Evolutionary conservation across 2,888 invertebrate genomes (phyloP), one percentile per base, ranked within the genome.

Genomic region (Chelonus formosanus): DNA sequence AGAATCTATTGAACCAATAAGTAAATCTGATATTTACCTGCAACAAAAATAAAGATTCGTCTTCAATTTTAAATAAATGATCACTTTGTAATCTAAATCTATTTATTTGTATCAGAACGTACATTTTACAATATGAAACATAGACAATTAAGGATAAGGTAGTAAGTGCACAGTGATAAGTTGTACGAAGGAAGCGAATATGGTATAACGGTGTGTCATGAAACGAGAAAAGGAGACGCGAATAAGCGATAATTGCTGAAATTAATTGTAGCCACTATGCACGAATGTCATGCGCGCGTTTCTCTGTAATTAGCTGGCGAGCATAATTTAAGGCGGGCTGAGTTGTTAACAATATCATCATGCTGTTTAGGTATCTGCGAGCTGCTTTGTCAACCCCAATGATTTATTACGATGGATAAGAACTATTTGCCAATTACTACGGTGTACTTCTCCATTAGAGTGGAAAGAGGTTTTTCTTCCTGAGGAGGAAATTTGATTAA

Each of bases 241-340:
- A 73, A 6, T 40, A 40, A 62, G 63, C 67, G 72, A 74, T 79
- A 80, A 82, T 81, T 78, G 79, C 74, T 78, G 78, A 79, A 81
- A 83, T 82, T 80, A 83, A 83, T 83, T 82, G 82, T 81, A 78
- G 76, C 77, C 80, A 74, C 76, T 8, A 50, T 36, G 78, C 80
- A 80, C 80, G 79, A 80, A 80, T 79, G 79, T 80, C 80, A 80
- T 78, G 77, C 48, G 50, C 50, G 59, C 75, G 77, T 77, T 79
- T 77, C 74, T 74, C 77, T 74, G 77, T 82, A 80, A 83, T 82
- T 82, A 81, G 75, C 77, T 75, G 70, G 70, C 75, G 74, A 76
- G 78, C 77, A 80, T 80, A 81, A 82, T 80, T 81, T 78, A 79
- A 76, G 79, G 76, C 77, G 74, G 74, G 74, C 74, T 74, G 75